phyloP scores from a whole-genome alignment of 2,113 vertebrate genomes.

The Camarhynchus parvulus region DNA sequence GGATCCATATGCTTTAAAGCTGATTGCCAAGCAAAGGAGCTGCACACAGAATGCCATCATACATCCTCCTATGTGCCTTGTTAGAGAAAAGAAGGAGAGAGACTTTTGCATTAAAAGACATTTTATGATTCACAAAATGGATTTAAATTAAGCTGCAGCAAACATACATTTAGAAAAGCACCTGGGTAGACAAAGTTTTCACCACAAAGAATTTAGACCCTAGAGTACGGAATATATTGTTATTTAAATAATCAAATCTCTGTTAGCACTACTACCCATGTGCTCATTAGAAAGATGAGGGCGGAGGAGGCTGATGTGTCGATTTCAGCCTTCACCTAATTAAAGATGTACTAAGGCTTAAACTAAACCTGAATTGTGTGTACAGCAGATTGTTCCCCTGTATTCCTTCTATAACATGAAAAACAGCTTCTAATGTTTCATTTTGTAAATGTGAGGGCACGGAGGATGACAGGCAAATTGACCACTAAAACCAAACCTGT shows the following conservation, averaged over 20 bases:
- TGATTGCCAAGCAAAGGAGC: constrained; percentile 26
- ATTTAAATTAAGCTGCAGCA: neutral
- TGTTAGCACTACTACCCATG: neutral
- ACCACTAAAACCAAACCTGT: constrained; percentile 28
- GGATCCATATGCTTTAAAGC: neutral
- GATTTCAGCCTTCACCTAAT: neutral
- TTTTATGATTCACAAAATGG: neutral
- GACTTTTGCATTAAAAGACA: neutral
- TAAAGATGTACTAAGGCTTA: constrained; percentile 4
- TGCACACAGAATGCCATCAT: neutral
- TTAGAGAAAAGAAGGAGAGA: neutral
- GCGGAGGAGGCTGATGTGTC: neutral
- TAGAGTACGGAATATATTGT: neutral
- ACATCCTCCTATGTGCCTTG: neutral
- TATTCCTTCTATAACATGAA: neutral
- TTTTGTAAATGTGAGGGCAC: neutral
- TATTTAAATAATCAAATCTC: neutral
- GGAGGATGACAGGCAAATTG: neutral
- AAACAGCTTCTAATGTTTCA: constrained; percentile 12
- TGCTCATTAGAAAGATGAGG: neutral
- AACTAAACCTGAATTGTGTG: constrained; percentile 13
- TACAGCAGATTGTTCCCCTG: neutral
- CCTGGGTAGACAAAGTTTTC: neutral
- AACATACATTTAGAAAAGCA: neutral
- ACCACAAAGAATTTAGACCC: neutral